A percentile compares a stretch with the other conserved stretches of the same genome.
Conservation (phyloP, 2,113 vertebrate species). For the Callipepla californica region DNA sequence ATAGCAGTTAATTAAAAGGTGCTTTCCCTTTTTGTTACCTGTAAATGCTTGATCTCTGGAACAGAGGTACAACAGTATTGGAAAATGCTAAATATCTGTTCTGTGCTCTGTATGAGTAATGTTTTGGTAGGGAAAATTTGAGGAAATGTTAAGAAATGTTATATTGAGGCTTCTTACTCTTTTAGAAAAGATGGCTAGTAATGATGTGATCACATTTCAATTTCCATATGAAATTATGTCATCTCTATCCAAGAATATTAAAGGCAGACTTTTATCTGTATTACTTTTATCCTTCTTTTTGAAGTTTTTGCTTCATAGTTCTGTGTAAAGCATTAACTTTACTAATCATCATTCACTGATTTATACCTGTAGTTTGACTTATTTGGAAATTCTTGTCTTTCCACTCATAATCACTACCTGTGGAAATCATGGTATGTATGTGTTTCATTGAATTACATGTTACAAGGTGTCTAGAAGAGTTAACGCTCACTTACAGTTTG, state of each 20-base stretch:
- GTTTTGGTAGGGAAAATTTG: neutral
- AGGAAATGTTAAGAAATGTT: neutral
- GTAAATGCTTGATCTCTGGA: neutral
- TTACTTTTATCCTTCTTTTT: neutral
- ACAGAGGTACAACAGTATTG: neutral
- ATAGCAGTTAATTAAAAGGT: neutral
- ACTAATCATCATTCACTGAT: neutral
- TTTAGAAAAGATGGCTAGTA: neutral
- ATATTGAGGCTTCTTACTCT: neutral
- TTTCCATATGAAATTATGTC: neutral
- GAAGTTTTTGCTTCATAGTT: neutral
- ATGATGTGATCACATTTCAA: neutral
- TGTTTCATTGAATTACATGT: neutral
- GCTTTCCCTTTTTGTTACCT: neutral
- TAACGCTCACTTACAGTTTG: neutral
- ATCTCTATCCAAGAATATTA: neutral
- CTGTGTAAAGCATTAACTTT: neutral
- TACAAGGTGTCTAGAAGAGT: neutral
- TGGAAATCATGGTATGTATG: neutral
- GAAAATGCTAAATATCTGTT: neutral
- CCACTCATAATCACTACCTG: fast-evolving
- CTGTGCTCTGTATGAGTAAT: neutral
- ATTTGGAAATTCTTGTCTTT: neutral
- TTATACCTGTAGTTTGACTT: fast-evolving
- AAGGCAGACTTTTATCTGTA: neutral